Evolutionary conservation across 2,888 invertebrate genomes (phyloP).

Genomic region (Amphipoea lucens): DNA sequence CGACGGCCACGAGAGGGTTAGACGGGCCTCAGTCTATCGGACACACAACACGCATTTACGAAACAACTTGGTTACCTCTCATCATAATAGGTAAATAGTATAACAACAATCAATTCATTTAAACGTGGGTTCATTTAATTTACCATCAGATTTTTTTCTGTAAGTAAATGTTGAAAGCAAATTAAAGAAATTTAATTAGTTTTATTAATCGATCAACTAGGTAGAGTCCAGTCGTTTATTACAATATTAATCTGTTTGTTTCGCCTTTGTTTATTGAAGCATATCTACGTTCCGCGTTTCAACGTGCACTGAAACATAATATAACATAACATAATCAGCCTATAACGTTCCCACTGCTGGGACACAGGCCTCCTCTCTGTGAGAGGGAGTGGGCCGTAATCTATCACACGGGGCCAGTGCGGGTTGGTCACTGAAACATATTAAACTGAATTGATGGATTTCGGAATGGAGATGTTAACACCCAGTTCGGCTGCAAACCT

Average conservation of each 20-base stretch:
- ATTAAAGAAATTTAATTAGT: constrained; percentile 2
- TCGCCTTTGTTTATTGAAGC: background rate
- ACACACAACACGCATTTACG: constrained; percentile 74
- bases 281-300: background rate
- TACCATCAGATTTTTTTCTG: background rate
- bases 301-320: background rate
- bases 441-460: constrained; percentile 7
- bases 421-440: constrained; percentile 19
- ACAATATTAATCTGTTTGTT: constrained; percentile 17
- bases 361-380: too few relatives aligned
- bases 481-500: background rate
- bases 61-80: constrained; percentile 63
- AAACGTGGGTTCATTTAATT: background rate
- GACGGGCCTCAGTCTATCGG: constrained; percentile 65
- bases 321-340: too few relatives aligned
- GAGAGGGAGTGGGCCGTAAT: too few relatives aligned
- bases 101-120: constrained; percentile 22
- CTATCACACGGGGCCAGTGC: too few relatives aligned
- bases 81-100: constrained; percentile 30
- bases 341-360: too few relatives aligned
- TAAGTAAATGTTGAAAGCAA: constrained; percentile 16
- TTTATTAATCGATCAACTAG: constrained; percentile 12
- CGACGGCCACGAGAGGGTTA: constrained; percentile 75
- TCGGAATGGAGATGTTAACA: background rate
- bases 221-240: background rate